These are phyloP conservation scores for Eupithecia dodoneata DNA, from an alignment of 2,888 invertebrate species.

Conservation along the genomic window DNA sequence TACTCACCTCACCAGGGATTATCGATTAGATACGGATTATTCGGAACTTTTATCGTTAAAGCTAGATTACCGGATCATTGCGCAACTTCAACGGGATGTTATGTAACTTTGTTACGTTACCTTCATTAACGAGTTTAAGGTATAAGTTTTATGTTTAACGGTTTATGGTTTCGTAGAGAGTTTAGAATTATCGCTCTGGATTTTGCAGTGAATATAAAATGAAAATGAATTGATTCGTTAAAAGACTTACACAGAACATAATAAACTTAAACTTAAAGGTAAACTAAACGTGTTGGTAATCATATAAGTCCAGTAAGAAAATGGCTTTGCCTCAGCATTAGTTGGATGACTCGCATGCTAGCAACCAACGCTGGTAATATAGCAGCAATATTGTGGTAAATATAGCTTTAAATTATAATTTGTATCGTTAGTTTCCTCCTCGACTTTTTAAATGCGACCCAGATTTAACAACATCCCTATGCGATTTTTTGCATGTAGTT, in stretches of 20 bases:
- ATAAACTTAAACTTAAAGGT: too few relatives aligned
- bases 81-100: conserved; percentile 16
- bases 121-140: conserved; percentile 15
- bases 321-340: too few relatives aligned
- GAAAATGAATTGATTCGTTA: too few relatives aligned
- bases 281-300: too few relatives aligned
- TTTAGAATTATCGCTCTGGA: background rate
- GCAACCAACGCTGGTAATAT: too few relatives aligned
- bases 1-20: background rate
- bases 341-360: too few relatives aligned
- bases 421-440: background rate
- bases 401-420: background rate
- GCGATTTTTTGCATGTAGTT: background rate
- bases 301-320: too few relatives aligned
- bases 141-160: conserved; percentile 5
- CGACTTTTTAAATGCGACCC: background rate
- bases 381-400: background rate
- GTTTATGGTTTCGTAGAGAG: background rate
- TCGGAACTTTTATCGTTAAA: conserved; percentile 34
- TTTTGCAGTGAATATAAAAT: background rate
- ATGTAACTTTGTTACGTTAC: conserved; percentile 9
- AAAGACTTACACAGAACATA: too few relatives aligned
- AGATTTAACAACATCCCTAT: background rate
- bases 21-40: conserved; percentile 28
- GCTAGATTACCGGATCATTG: conserved; percentile 31